Evolutionary conservation across 2,113 vertebrate species (phyloP).

Genomic region (Psittacus erithacus): DNA sequence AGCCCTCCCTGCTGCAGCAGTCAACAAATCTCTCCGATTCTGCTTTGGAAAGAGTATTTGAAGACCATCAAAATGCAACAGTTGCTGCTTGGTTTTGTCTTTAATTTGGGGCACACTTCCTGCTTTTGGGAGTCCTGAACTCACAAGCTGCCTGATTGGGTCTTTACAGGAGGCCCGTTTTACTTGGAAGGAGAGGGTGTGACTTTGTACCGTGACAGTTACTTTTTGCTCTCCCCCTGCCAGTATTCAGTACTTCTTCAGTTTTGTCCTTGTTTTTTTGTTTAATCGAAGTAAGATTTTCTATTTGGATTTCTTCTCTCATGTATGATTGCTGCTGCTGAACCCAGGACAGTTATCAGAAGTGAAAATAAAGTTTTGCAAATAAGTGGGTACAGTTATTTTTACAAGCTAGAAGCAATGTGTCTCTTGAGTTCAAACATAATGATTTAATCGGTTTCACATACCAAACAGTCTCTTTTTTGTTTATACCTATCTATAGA

Average conservation of each 20-base stretch:
- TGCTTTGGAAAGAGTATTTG: not conserved
- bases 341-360: not conserved
- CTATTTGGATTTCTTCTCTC: not conserved
- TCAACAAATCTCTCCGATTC: not conserved
- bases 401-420: not conserved
- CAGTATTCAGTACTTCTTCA: not conserved
- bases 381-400: not conserved
- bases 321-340: not conserved
- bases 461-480: not conserved
- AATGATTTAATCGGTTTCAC: not conserved
- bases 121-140: not conserved
- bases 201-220: not conserved
- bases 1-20: accelerated
- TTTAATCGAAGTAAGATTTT: not conserved
- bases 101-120: not conserved
- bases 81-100: not conserved
- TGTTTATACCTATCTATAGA: not conserved
- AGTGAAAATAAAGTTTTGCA: not conserved
- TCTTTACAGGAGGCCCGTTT: not conserved
- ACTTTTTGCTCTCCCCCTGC: not conserved
- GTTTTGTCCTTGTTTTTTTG: not conserved
- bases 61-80: not conserved
- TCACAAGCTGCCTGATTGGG: not conserved
- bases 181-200: not conserved
- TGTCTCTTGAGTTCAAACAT: not conserved